A percentile compares a stretch with the other conserved stretches of the same genome.
phyloP scores from a whole-genome alignment of 2,797 vertebrate species.

The Sardinella longiceps region DNA sequence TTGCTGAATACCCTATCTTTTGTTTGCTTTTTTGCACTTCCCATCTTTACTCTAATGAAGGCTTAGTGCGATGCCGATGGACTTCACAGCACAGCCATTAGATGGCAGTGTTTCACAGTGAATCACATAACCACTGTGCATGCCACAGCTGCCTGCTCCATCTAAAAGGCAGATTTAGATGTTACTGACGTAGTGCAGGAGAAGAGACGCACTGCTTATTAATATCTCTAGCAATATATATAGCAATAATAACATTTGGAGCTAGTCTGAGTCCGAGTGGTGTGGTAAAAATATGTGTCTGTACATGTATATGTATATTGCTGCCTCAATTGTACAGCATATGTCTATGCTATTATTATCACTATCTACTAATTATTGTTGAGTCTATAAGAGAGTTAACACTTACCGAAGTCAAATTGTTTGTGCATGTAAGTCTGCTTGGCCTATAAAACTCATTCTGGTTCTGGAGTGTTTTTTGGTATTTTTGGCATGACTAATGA shows the following conservation, averaged over 20 bases:
- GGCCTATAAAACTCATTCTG: too few relatives aligned
- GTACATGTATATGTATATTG: too few relatives aligned
- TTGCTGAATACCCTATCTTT: neutral
- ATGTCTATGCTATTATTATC: too few relatives aligned
- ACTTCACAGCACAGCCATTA: slow-evolving; percentile 30
- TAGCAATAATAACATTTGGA: too few relatives aligned
- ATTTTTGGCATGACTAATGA: neutral
- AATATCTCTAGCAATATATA: too few relatives aligned
- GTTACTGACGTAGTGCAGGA: neutral
- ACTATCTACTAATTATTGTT: too few relatives aligned
- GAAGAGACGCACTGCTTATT: neutral
- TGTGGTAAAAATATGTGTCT: too few relatives aligned
- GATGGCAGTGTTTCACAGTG: slow-evolving; percentile 56
- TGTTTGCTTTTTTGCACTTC: neutral
- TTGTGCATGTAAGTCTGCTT: too few relatives aligned
- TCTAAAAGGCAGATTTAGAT: slow-evolving; percentile 17
- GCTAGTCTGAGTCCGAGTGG: too few relatives aligned
- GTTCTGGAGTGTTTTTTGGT: neutral
- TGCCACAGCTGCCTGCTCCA: neutral
- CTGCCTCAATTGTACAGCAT: too few relatives aligned
- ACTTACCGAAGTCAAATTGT: too few relatives aligned
- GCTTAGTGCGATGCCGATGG: neutral
- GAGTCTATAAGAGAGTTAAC: too few relatives aligned
- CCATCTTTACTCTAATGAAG: slow-evolving; percentile 1
- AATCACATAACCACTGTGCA: slow-evolving; percentile 2